A percentile compares a stretch with the other conserved stretches of the same genome.
Evolutionary conservation across 2,113 vertebrate species (phyloP).

Genomic region (Aptenodytes patagonicus): DNA sequence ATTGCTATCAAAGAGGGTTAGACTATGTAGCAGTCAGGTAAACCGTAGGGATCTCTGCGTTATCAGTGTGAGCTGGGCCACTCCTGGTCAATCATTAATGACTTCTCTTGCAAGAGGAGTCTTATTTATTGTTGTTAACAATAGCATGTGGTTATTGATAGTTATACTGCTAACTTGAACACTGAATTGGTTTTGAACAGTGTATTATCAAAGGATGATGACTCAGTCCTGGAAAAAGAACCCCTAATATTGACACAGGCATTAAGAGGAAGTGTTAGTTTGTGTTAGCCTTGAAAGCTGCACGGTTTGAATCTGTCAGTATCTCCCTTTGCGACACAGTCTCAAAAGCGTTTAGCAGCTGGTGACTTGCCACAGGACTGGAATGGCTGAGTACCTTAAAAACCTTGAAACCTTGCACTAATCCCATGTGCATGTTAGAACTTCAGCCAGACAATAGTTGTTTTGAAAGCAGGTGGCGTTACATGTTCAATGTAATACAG

Average conservation of each 20-base stretch:
- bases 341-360: not conserved
- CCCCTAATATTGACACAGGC: not conserved
- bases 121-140: not conserved
- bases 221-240: not conserved
- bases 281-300: not conserved
- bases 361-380: not conserved
- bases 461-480: not conserved
- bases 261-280: not conserved
- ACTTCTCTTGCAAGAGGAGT: not conserved
- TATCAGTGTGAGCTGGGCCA: not conserved
- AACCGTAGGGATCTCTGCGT: not conserved
- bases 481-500: not conserved
- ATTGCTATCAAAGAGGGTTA: not conserved
- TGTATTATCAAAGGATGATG: not conserved
- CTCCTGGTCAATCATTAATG: slow-evolving; percentile 12
- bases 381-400: not conserved
- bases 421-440: not conserved
- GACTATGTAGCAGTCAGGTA: not conserved
- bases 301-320: not conserved
- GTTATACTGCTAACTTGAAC: not conserved
- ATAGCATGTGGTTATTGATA: not conserved
- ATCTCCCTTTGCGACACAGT: not conserved
- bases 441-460: not conserved
- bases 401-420: not conserved
- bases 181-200: not conserved